Evolutionary conservation across 2,888 invertebrate genomes (phyloP).

Genomic region (Neoascia interrupta): DNA sequence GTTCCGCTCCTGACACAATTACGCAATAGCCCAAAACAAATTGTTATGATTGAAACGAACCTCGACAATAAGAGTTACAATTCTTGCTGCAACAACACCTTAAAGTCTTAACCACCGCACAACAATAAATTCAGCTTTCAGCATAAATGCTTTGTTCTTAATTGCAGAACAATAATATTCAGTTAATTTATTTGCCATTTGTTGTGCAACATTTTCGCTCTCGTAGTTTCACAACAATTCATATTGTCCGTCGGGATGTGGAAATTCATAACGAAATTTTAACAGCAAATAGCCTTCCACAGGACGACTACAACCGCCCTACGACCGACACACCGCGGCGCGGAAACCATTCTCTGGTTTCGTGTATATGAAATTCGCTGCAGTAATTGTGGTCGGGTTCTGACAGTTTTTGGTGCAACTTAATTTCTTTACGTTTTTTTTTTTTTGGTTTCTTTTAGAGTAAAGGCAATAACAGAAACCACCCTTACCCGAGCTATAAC

Average conservation of each 20-base stretch:
- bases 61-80: no score
- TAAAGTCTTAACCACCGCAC: no score
- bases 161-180: not conserved
- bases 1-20: no score
- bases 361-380: constrained; percentile 2
- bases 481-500: no score
- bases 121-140: no score
- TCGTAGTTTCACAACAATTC: constrained; percentile 1
- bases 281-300: not conserved
- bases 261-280: constrained; percentile 4
- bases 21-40: no score
- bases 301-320: not conserved
- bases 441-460: not conserved
- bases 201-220: constrained; percentile 10
- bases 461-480: not conserved
- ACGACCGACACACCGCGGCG: no score
- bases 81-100: no score
- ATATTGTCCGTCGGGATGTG: constrained; percentile 6
- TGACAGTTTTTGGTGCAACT: constrained; percentile 8
- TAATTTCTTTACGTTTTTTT: not conserved
- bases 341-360: constrained; percentile 3
- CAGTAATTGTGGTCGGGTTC: constrained; percentile 18
- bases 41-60: no score
- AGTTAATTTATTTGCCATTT: constrained; percentile 19
- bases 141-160: not conserved